Evolutionary conservation across 2,888 invertebrate genomes (phyloP).

Genomic region (Torymus tubicola): DNA sequence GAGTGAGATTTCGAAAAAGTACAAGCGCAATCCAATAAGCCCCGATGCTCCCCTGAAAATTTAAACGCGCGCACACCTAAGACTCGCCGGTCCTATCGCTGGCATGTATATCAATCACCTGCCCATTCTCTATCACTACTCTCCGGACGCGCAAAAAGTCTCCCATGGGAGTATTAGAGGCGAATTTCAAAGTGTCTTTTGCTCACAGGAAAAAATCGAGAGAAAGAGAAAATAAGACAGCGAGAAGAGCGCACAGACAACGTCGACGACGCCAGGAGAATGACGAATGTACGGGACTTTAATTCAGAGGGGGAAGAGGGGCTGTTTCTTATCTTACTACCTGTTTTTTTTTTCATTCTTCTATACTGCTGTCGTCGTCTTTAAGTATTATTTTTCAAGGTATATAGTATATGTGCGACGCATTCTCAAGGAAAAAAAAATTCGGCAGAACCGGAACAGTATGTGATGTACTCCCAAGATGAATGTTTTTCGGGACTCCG

Average conservation of each 20-base stretch:
- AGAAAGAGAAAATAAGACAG: conserved; percentile 13
- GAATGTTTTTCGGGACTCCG: no score
- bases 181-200: conserved; percentile 26
- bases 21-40: not conserved
- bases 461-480: no score
- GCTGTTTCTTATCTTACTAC: no score
- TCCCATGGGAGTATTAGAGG: conserved; percentile 37
- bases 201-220: not conserved
- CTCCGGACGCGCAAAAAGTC: not conserved
- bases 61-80: not conserved
- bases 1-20: conserved; percentile 8
- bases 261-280: conserved; percentile 30
- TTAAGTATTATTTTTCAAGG: no score
- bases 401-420: no score
- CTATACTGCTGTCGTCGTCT: no score
- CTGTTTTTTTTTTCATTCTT: no score
- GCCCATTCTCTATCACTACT: not conserved
- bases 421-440: no score
- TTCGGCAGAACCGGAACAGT: no score
- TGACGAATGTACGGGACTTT: conserved; percentile 41
- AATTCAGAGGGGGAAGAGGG: not conserved
- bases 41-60: not conserved
- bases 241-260: not conserved
- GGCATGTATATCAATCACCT: conserved; percentile 40
- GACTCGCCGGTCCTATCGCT: not conserved